Conservation (phyloP, 2,113 vertebrate species). For the Lepidothrix coronata region DNA sequence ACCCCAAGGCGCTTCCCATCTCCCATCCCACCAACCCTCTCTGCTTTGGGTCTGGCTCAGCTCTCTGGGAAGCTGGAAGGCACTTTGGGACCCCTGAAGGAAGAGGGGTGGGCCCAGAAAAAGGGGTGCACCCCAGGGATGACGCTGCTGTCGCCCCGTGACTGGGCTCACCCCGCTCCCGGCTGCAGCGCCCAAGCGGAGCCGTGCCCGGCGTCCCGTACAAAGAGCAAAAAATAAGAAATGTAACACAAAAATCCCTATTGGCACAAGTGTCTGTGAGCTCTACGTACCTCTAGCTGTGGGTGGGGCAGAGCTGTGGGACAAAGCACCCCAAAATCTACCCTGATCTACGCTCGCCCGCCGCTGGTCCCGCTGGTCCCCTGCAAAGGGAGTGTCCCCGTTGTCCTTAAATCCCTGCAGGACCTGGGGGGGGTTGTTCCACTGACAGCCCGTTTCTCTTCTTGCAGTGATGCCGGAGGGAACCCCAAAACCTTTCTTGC, state of each 20-base stretch:
- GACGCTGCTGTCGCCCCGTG: background rate
- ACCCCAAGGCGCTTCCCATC: background rate
- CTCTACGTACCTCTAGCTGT: background rate
- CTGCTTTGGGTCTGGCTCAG: background rate
- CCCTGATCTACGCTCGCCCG: background rate
- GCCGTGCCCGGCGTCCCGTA: fast-evolving
- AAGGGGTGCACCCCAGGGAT: background rate
- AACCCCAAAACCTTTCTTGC: background rate
- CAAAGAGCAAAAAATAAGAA: background rate
- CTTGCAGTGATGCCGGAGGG: fast-evolving
- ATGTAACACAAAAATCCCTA: background rate
- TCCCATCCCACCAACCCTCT: background rate
- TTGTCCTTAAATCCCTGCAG: background rate
- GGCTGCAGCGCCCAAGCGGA: background rate
- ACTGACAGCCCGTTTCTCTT: fast-evolving
- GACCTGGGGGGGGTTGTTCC: background rate
- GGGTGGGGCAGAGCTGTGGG: background rate
- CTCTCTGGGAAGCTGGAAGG: background rate
- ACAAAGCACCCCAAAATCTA: background rate
- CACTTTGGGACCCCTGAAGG: background rate
- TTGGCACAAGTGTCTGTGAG: background rate
- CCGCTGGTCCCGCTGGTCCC: background rate
- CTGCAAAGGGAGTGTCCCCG: background rate
- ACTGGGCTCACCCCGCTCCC: background rate
- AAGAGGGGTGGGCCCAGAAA: background rate